Base-by-base conservation (phyloP, 2,113 vertebrate genomes). In the Ailuropoda melanoleuca region DNA sequence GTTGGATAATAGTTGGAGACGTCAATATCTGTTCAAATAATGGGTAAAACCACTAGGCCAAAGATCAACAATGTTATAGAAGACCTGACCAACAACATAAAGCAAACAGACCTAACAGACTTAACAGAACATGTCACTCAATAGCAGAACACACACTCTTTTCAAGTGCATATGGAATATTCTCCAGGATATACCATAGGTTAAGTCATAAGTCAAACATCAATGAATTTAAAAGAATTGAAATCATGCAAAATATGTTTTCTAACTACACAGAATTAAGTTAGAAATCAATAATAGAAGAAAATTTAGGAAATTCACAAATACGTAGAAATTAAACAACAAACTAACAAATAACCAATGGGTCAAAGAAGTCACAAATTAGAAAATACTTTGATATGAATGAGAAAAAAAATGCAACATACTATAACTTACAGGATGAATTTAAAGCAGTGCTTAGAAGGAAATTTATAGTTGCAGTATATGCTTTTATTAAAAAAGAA, bases 271-370 rank as follows among this genome's bases (percentile, higher is more conserved):
- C 0, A 31, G 15, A 70, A 85, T 86, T 56, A 83, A 34, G 58
- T 90, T 60, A 86, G 84, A 96, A 82, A 81, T 86, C 8, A 21
- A 9, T 43, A 88, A 70, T 24, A 60, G 34, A 46, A 50, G 17
- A 43, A 93, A 90, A 77, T 94, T 91, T 50, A 39, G 74, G 50
- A 87, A 95, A 93, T 60, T 70, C 46, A 96, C 31, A 81, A 68
- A 81, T n/a, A 66, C 1, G 0, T 23, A 66, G 29, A 80, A 46
- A 64, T 74, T 56, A 74, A 87, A 87, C 34, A 37, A 43, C 2
- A 8, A 62, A 64, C 17, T 83, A 31, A 85, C 8, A 83, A 75
- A 37, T 56, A 89, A 64, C 15, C 23, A 21, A 64, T 24, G 7
- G n/a, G 39, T 68, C 78, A 74, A 92, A 93, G 75, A 86, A 50